Evolutionary conservation across 2,113 vertebrate species (phyloP).

Genomic region (Entelurus aequoreus): DNA sequence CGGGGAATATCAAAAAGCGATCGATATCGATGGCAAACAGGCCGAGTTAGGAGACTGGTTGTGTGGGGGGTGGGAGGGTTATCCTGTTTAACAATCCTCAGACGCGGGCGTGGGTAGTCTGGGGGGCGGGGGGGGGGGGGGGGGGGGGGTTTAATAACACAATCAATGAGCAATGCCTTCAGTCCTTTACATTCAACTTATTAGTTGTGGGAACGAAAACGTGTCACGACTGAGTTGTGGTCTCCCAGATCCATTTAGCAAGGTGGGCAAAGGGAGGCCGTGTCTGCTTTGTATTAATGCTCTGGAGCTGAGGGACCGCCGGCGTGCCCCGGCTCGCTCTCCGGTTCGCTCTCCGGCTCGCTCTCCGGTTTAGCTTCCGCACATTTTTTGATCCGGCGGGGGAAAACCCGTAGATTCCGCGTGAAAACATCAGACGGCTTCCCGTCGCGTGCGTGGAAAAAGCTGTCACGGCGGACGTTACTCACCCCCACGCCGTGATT

Average conservation of each 20-base stretch:
- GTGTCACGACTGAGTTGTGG: constrained; percentile 50
- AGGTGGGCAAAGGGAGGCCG: constrained; percentile 16
- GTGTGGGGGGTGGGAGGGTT: neutral
- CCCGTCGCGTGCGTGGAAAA: constrained; percentile 33
- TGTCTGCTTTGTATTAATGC: constrained; percentile 39
- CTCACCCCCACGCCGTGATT: constrained; percentile 48
- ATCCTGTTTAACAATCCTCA: constrained; percentile 59
- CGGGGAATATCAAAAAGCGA: constrained; percentile 66
- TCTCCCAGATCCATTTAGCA: constrained; percentile 37
- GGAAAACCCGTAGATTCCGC: constrained; percentile 39
- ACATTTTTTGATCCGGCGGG: constrained; percentile 29
- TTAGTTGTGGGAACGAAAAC: constrained; percentile 61
- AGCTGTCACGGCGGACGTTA: constrained; percentile 31
- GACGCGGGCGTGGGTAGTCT: constrained; percentile 19
- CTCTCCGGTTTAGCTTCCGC: constrained; percentile 28
- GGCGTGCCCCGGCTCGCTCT: constrained; percentile 12
- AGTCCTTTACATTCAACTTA: constrained; percentile 60
- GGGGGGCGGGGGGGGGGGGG: constrained; percentile 42
- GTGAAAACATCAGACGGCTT: constrained; percentile 34
- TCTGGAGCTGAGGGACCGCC: constrained; percentile 14
- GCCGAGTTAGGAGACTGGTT: constrained; percentile 54
- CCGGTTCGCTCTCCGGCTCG: constrained; percentile 15
- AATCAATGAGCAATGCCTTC: constrained; percentile 57
- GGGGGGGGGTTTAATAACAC: constrained; percentile 61
- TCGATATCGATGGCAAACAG: constrained; percentile 67